A percentile compares a stretch with the other conserved stretches of the same genome.
These are phyloP conservation scores for Drosophila nigromelanica DNA, from an alignment of 1,140 invertebrate species.

Conservation along the genomic window DNA sequence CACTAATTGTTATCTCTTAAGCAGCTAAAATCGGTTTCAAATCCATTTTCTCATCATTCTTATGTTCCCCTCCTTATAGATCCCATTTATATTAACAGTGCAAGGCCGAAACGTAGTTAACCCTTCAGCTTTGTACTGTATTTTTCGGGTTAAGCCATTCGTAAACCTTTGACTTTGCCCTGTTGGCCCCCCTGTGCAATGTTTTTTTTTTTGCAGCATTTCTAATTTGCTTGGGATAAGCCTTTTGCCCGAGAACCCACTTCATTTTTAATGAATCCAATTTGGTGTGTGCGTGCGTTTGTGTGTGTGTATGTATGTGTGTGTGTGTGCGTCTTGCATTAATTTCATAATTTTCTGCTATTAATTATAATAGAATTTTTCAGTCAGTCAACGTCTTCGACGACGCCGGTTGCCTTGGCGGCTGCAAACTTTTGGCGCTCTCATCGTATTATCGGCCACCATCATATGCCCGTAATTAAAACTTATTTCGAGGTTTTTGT, in stretches of 20 bases:
- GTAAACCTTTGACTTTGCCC: constrained; percentile 10
- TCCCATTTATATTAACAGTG: constrained; percentile 33
- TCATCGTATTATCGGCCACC: constrained; percentile 72
- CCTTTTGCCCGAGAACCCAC: constrained; percentile 55
- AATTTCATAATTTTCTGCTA: constrained; percentile 82
- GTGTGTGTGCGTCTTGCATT: constrained; percentile 66
- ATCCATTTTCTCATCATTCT: constrained; percentile 23
- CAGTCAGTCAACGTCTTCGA: constrained; percentile 70
- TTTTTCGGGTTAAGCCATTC: constrained; percentile 1
- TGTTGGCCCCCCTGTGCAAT: constrained; percentile 7
- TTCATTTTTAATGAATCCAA: constrained; percentile 82
- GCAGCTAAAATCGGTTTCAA: constrained; percentile 18
- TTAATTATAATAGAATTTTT: constrained; percentile 83
- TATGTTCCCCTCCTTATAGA: constrained; percentile 5
- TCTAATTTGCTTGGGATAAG: constrained; percentile 66
- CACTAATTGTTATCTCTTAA: constrained; percentile 18
- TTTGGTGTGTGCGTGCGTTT: constrained; percentile 48
- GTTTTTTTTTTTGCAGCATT: constrained; percentile 23
- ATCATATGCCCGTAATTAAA: constrained; percentile 82
- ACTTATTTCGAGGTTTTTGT: constrained; percentile 79
- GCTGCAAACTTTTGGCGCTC: constrained; percentile 59
- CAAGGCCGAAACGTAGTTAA: constrained; percentile 3
- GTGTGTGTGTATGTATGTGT: constrained; percentile 1
- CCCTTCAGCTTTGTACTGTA: not conserved
- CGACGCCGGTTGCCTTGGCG: constrained; percentile 60